phyloP scores from a whole-genome alignment of 2,888 invertebrate genomes.

The Balanococcus diminutus region DNA sequence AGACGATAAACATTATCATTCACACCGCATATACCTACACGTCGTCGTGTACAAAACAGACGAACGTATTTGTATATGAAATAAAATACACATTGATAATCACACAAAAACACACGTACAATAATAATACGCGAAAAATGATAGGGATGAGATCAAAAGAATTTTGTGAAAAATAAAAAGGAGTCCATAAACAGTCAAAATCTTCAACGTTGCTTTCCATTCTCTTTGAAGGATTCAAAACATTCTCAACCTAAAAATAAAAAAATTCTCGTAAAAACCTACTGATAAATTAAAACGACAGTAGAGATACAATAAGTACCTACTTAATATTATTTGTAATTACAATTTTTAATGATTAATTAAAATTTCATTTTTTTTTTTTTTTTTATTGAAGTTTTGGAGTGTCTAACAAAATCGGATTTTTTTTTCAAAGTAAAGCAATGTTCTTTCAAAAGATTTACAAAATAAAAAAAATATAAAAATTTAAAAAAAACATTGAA shows the following conservation, averaged over 20 bases:
- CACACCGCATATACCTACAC: background rate
- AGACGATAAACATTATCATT: conserved; percentile 15
- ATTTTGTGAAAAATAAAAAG: conserved; percentile 45
- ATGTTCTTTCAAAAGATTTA: too few relatives aligned
- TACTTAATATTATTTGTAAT: too few relatives aligned
- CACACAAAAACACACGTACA: conserved; percentile 36
- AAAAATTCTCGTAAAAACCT: background rate
- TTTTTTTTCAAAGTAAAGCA: too few relatives aligned
- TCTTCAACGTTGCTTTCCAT: background rate
- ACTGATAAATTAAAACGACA: background rate
- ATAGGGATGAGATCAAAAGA: conserved; percentile 53
- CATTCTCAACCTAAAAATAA: background rate
- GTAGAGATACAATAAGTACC: too few relatives aligned
- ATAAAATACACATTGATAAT: background rate
- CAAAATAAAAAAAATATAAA: too few relatives aligned
- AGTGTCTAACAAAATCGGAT: too few relatives aligned
- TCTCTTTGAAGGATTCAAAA: background rate
- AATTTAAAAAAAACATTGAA: too few relatives aligned
- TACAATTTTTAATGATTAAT: too few relatives aligned
- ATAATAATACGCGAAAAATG: conserved; percentile 25
- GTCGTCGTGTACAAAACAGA: background rate
- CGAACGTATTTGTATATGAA: background rate
- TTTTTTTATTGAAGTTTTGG: too few relatives aligned
- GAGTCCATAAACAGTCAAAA: background rate
- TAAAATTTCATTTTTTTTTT: too few relatives aligned